Percentiles rank a stretch among this genome's conserved stretches.
Evolutionary conservation across 1,140 invertebrate species (phyloP).

Genomic region (Zelostemma sp.): DNA sequence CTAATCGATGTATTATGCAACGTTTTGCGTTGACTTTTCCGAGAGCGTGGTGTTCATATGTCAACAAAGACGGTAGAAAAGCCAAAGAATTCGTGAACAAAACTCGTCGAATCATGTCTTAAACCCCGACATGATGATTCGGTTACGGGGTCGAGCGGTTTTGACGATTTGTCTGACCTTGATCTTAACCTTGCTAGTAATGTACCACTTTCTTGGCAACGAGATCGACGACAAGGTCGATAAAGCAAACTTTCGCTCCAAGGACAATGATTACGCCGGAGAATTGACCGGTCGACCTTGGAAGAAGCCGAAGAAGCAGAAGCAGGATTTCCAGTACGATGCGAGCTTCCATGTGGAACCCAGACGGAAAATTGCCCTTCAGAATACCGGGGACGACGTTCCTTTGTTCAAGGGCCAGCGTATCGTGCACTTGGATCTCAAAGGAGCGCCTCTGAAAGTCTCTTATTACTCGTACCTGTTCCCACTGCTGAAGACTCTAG

Average conservation of each 20-base stretch:
- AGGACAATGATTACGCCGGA: constrained; percentile 43
- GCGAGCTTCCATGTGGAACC: constrained; percentile 6
- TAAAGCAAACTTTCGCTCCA: constrained; percentile 36
- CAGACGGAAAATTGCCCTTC: constrained; percentile 9
- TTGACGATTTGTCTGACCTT: constrained; percentile 56
- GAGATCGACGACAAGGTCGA: constrained; percentile 55
- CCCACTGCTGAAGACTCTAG: constrained; percentile 80
- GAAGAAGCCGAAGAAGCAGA: constrained; percentile 18
- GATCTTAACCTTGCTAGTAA: constrained; percentile 56
- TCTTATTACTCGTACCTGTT: constrained; percentile 81
- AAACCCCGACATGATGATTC: constrained; percentile 45
- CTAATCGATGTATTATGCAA: no score
- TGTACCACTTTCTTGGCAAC: constrained; percentile 61
- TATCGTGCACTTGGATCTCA: constrained; percentile 89
- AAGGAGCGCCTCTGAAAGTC: constrained; percentile 87
- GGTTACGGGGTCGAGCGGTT: constrained; percentile 54
- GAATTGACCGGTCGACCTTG: constrained; percentile 46
- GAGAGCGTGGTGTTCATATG: no score
- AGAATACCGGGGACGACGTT: constrained; percentile 11
- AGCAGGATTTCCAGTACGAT: constrained; percentile 13
- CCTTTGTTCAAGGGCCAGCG: constrained; percentile 61
- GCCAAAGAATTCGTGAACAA: no score
- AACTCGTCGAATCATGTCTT: no score
- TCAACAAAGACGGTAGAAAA: no score
- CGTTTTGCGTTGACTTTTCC: no score